phyloP scores from a whole-genome alignment of 2,113 vertebrate genomes.

The Piliocolobus tephrosceles region DNA sequence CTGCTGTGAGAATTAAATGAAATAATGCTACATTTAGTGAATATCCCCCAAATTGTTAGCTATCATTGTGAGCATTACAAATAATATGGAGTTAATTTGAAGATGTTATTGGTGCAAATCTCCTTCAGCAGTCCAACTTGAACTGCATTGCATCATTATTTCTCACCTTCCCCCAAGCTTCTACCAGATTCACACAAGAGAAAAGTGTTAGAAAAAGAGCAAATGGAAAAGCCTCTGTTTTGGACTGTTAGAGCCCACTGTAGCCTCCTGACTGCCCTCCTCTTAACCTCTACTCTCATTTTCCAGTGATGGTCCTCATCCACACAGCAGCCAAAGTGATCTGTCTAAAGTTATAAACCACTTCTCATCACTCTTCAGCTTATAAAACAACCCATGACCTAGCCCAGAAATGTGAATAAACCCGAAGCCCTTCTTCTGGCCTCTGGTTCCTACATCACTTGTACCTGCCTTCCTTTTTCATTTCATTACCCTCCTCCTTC shows the following conservation, averaged over 20 bases:
- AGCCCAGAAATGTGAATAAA: not conserved
- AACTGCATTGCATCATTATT: not conserved
- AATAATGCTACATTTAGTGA: not conserved
- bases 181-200: not conserved
- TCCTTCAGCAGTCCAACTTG: not conserved
- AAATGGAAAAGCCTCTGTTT: not conserved
- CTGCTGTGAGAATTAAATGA: not conserved
- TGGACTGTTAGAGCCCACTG: not conserved
- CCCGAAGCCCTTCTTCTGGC: not conserved
- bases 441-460: not conserved
- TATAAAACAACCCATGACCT: not conserved
- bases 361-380: not conserved
- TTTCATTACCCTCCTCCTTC: not conserved
- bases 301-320: not conserved
- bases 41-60: not conserved
- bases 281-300: not conserved
- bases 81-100: not conserved
- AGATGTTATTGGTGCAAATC: not conserved
- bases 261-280: not conserved
- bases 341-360: not conserved
- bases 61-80: not conserved
- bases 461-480: not conserved
- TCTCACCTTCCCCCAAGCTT: not conserved
- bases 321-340: not conserved
- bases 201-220: not conserved